Base-by-base conservation (phyloP, 2,888 invertebrate genomes). In the Anthophora plumipes region DNA sequence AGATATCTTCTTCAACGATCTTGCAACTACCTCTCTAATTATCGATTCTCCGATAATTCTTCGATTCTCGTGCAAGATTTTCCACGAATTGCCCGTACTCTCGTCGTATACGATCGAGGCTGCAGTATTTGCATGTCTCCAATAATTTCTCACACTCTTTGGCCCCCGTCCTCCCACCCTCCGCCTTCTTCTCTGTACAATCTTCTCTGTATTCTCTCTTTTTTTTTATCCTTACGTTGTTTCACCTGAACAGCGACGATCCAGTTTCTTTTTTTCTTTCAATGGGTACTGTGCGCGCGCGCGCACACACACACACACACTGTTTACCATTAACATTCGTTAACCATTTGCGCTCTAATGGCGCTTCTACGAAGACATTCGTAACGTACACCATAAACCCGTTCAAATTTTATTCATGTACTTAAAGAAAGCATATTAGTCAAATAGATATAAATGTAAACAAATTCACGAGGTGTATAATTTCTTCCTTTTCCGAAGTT, bases 81-180 rank as follows among this genome's bases (percentile, higher is more conserved):
- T 48, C 54, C 25, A 60, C 60, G 31, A 31, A 31, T 31, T 4
- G 4, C 1, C 31, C 31, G 31, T 31, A 31, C 69, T 46, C 66
- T 78, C 71, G 70, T 85, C 60, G 55, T 39, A 60, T 67, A 72
- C 68, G 69, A 76, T 73, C 78, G 73, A 81, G 75, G 74, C 82
- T 84, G 71, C 78, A 63, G 48, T 77, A 80, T 67, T 79, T 84
- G 85, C 83, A 84, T 84, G 84, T 76, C 80, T 84, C 72, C 68
- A 59, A 46, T 66, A 68, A 46, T 64, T 77, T 73, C 78, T 73
- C 64, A 60, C 77, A 55, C 70, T 61, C 60, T 64, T 78, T 61
- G 17, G 4, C 22, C 80, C 70, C 43, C 46, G 31, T 4, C 31
- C 31, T 4, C 31, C n/a, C n/a, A n/a, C n/a, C n/a, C 4, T 4